These are phyloP conservation scores for Agrochola circellaris DNA, from an alignment of 2,888 invertebrate species.

Conservation along the genomic window DNA sequence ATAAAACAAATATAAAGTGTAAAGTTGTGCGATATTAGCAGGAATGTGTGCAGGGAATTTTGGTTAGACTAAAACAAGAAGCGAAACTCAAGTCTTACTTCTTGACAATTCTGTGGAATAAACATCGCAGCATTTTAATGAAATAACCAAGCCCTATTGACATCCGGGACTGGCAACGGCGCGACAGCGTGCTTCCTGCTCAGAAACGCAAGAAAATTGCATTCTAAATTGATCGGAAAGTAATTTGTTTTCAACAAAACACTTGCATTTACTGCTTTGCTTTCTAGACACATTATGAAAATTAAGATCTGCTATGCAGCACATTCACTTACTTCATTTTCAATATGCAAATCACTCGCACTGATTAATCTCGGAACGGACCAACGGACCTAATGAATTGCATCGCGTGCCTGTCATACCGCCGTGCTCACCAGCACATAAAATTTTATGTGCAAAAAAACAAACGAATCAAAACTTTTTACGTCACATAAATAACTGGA, in stretches of 20 bases:
- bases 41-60: too few species aligned
- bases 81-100: background rate
- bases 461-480: conserved; percentile 20
- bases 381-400: conserved; percentile 24
- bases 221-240: conserved; percentile 40
- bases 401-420: conserved; percentile 25
- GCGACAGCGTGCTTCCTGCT: conserved; percentile 24
- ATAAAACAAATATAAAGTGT: too few species aligned
- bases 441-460: conserved; percentile 1
- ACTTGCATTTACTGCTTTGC: conserved; percentile 33
- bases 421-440: conserved; percentile 14
- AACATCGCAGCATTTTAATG: background rate
- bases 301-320: conserved; percentile 24
- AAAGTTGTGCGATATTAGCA: too few species aligned
- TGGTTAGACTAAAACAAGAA: background rate
- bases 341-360: conserved; percentile 52
- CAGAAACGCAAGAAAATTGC: conserved; percentile 25
- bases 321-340: conserved; percentile 44
- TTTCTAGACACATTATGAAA: conserved; percentile 41
- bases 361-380: conserved; percentile 36
- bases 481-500: background rate
- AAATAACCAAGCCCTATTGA: conserved; percentile 13
- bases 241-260: conserved; percentile 29
- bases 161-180: background rate
- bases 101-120: background rate